A percentile compares a stretch with the other conserved stretches of the same genome.
Conservation (phyloP, 2,888 invertebrate species). For the Chalcis sispes region DNA sequence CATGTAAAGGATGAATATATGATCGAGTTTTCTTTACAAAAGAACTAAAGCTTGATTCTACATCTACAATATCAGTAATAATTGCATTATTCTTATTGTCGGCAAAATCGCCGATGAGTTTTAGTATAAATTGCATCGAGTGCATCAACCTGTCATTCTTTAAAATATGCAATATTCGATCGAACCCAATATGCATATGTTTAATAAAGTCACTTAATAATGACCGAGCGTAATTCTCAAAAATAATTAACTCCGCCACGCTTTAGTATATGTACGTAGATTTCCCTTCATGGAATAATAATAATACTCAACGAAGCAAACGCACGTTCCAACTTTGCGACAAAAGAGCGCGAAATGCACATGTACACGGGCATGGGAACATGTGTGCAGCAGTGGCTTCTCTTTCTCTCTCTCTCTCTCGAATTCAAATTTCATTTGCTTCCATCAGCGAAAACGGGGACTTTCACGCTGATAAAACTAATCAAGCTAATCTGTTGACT, state of each 20-base stretch:
- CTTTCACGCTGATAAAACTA: slow-evolving; percentile 52
- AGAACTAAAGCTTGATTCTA: too few relatives aligned
- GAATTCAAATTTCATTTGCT: slow-evolving; percentile 44
- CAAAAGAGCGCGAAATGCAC: not conserved
- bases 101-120: too few relatives aligned
- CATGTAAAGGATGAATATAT: too few relatives aligned
- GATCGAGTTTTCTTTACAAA: too few relatives aligned
- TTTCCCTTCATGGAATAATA: not conserved
- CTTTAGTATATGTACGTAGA: too few relatives aligned
- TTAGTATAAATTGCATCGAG: too few relatives aligned
- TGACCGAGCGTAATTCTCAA: slow-evolving; percentile 1
- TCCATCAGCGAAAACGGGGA: slow-evolving; percentile 28
- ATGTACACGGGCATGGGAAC: not conserved
- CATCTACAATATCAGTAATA: too few relatives aligned
- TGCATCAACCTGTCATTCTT: too few relatives aligned
- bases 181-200: too few relatives aligned
- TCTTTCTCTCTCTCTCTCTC: not conserved
- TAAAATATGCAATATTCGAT: too few relatives aligned
- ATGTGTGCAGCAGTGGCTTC: too few relatives aligned
- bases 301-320: not conserved
- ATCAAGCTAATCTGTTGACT: slow-evolving; percentile 54
- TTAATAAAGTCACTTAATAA: slow-evolving; percentile 42
- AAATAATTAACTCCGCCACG: slow-evolving; percentile 24
- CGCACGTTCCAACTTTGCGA: not conserved
- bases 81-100: too few relatives aligned